phyloP scores from a whole-genome alignment of 2,797 vertebrate species.

The Harpagifer antarcticus region DNA sequence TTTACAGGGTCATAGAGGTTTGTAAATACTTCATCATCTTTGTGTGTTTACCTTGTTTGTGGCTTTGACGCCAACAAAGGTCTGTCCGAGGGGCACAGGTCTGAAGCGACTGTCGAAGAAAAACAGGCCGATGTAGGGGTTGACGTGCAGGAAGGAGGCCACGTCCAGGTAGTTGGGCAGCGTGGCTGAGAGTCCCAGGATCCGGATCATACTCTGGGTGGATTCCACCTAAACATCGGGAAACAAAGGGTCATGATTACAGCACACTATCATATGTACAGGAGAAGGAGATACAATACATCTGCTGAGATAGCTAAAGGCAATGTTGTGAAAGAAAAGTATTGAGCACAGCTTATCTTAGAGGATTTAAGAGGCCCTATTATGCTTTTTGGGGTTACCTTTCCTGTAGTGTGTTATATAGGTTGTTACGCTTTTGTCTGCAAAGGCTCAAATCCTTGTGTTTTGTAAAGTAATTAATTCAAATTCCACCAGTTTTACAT shows the following conservation, averaged over 20 bases:
- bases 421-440: no score
- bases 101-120: slow-evolving; percentile 97
- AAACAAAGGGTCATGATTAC: slow-evolving; percentile 2
- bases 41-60: slow-evolving; percentile 89
- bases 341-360: not conserved
- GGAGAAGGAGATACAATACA: no score
- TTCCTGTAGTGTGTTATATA: no score
- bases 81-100: slow-evolving; percentile 96
- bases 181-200: slow-evolving; percentile 97
- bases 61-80: slow-evolving; percentile 95
- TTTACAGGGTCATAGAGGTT: not conserved
- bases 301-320: no score
- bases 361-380: not conserved
- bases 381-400: no score
- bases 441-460: no score
- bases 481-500: not conserved
- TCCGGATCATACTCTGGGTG: slow-evolving; percentile 98
- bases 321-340: no score
- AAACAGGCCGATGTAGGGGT: slow-evolving; percentile 96
- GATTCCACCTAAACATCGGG: slow-evolving; percentile 91
- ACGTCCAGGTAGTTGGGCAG: slow-evolving; percentile 98
- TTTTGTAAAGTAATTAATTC: no score
- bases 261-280: not conserved
- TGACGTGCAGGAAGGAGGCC: slow-evolving; percentile 94
- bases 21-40: not conserved